Evolutionary conservation across 2,888 invertebrate genomes (phyloP), one percentile per base, ranked within the genome.

Genomic region (Yponomeuta evonymella): DNA sequence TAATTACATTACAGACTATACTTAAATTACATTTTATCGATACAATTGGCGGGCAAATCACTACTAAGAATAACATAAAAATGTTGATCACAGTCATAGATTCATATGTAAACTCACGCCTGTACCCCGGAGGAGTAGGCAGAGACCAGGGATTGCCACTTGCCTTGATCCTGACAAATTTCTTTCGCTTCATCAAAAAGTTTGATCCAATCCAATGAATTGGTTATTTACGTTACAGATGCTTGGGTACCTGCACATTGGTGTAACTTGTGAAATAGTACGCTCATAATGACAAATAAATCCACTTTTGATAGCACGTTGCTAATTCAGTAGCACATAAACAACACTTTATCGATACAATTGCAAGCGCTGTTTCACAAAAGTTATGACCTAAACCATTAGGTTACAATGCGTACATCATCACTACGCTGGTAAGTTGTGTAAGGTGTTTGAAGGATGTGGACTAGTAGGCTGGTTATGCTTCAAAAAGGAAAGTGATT

Each of bases 301-400:
- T 58, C 51, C 51, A 58, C 51, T 58, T 58, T 58, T 58, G 51
- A 58, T 58, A 58, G 51, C 51, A 58, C 51, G 51, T 58, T 58
- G 51, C 51, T 58, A 58, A 58, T 58, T 58, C 51, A 4, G 51
- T 15, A 58, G 12, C 51, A 58, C 51, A 58, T 58, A 58, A 58
- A 58, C 15, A 2, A 15, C 51, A 58, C 51, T 58, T 15, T 58
- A 58, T 58, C 51, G 15, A 58, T 15, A 15, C 51, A 58, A 58
- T 58, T 58, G 51, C 51, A 58, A 15, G 51, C 51, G 12, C 12
- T 58, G 51, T 58, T 58, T 58, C 51, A 58, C 15, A 58, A 15
- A 15, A 58, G 51, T 58, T 58, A 58, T 58, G 51, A 58, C 51
- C 51, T 15, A 58, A 15, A 12, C 51, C 51, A 12, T 51, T 12